Conservation (phyloP, 2,888 invertebrate species). For the Penaeus monodon region DNA sequence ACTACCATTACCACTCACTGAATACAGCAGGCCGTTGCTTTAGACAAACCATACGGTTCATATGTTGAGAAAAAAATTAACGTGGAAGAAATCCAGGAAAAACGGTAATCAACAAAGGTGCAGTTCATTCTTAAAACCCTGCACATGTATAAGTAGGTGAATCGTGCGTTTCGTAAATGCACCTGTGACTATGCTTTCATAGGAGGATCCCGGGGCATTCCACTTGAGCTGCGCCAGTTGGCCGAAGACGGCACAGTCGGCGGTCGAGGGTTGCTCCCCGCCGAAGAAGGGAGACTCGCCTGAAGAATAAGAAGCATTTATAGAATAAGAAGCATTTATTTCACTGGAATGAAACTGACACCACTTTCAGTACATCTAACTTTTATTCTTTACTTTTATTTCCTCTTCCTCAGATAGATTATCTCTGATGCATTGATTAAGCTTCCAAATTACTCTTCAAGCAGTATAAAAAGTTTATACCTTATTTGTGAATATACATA, state of each 20-base stretch:
- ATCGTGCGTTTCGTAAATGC: neutral
- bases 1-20: no score
- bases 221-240: slow-evolving; percentile 60
- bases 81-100: no score
- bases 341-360: neutral
- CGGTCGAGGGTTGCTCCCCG: slow-evolving; percentile 44
- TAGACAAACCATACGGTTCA: no score
- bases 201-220: slow-evolving; percentile 48
- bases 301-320: neutral
- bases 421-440: no score
- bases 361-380: neutral
- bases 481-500: no score
- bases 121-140: no score
- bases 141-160: neutral
- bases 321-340: neutral
- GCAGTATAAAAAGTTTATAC: no score
- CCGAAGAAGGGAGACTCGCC: slow-evolving; percentile 39
- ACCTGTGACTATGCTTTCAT: slow-evolving; percentile 46
- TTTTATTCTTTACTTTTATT: neutral
- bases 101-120: no score
- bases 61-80: no score
- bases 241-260: slow-evolving; percentile 59
- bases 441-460: no score
- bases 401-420: no score
- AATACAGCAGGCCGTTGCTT: no score